Base-by-base conservation (phyloP, 2,113 vertebrate genomes). In the Pungitius pungitius region DNA sequence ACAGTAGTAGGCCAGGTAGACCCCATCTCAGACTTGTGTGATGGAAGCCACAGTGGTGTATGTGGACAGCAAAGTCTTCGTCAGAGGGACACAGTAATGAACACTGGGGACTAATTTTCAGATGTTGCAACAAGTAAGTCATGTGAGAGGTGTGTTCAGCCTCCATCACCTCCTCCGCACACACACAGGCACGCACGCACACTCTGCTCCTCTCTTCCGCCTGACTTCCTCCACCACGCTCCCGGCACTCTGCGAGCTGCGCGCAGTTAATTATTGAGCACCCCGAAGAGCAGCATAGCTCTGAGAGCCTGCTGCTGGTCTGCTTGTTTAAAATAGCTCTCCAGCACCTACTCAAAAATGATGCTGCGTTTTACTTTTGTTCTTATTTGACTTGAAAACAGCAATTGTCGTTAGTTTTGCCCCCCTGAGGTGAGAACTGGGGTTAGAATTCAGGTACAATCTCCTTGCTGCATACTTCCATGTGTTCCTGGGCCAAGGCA, bases 241-340 rank as follows among this genome's bases (percentile, higher is more conserved):
- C 82, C 69, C 13, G 49, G 69, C 78, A 49, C 84, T 87, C 86
- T 85, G 78, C 52, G 62, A 85, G 83, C 79, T 62, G 80, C 71
- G 68, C 10, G 45, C 80, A 68, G 75, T 93, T 83, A 92, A 92
- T 93, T 91, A 92, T 94, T 93, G 84, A 93, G 86, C 86, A 87
- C 59, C 47, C 81, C 69, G 69, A 75, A 85, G 85, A 81, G 80
- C 69, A 52, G 78, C 78, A 43, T 76, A 65, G 84, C 88, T 84
- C 82, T 78, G 60, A 73, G n/a, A 22, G 74, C 39, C 80, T 65
- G 58, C 72, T 74, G 60, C 81, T 63, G 79, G 86, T 26, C 69
- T 87, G 75, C 27, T 43, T 81, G 75, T 87, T 89, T 76, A 82
- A 88, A 85, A 86, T 73, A 85, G 85, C 74, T 69, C 30, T 27